Conservation (phyloP, 2,888 invertebrate species). For the Spisula solida region DNA sequence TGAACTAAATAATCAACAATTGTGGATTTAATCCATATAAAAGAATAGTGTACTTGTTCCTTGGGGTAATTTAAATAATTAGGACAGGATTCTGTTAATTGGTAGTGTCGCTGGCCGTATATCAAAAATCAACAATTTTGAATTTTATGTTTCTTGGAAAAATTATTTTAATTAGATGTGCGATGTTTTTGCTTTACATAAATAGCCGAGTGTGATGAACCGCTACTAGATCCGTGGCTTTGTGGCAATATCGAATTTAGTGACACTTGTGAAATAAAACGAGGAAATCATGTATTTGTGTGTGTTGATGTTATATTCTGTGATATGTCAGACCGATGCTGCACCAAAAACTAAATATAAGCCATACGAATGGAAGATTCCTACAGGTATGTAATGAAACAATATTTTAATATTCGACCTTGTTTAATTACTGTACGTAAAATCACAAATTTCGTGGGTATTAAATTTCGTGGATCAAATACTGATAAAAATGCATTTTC, state of each 20-base stretch:
- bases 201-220: background rate
- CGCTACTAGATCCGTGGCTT: background rate
- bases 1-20: too few species aligned
- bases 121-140: background rate
- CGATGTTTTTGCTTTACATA: background rate
- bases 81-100: too few species aligned
- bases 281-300: background rate
- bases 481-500: too few species aligned
- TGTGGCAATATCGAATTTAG: background rate
- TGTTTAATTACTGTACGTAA: too few species aligned
- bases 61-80: too few species aligned
- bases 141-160: background rate
- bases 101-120: too few species aligned
- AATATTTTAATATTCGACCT: too few species aligned
- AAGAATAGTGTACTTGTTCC: too few species aligned
- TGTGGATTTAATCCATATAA: too few species aligned
- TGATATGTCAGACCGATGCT: background rate
- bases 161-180: background rate
- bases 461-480: too few species aligned
- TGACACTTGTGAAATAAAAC: background rate
- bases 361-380: background rate
- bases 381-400: background rate
- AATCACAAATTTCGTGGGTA: too few species aligned
- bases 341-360: background rate
- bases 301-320: background rate